These are phyloP conservation scores for Sicus ferrugineus DNA, from an alignment of 2,888 invertebrate species.

Conservation along the genomic window DNA sequence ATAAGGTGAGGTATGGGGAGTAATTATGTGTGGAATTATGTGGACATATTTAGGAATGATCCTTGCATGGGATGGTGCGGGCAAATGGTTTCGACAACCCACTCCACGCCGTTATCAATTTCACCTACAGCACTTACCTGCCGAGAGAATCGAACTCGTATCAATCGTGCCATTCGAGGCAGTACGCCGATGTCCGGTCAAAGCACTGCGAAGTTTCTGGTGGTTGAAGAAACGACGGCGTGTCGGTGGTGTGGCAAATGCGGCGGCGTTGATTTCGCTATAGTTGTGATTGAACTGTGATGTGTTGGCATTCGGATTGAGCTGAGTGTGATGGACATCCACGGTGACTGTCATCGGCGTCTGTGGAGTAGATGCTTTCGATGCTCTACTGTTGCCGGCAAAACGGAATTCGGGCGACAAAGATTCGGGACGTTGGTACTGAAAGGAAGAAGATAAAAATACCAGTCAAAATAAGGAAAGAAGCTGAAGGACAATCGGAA, in stretches of 20 bases:
- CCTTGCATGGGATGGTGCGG: no score
- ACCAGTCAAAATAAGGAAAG: conserved; percentile 29
- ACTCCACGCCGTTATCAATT: background rate
- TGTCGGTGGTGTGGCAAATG: conserved; percentile 82
- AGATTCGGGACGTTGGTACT: conserved; percentile 63
- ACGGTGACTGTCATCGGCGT: conserved; percentile 43
- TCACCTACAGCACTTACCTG: conserved; percentile 50
- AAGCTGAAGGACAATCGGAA: conserved; percentile 33
- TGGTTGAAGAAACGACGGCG: conserved; percentile 83
- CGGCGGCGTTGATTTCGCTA: conserved; percentile 66
- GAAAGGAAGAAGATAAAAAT: conserved; percentile 33
- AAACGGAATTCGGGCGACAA: conserved; percentile 63
- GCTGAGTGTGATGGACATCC: conserved; percentile 44
- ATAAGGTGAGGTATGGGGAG: background rate
- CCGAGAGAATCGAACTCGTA: conserved; percentile 58
- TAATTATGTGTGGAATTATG: background rate
- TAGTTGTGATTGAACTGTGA: conserved; percentile 55
- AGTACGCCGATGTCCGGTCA: conserved; percentile 66
- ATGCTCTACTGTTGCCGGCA: conserved; percentile 59
- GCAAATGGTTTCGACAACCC: no score
- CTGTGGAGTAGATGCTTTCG: conserved; percentile 49
- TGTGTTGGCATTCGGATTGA: conserved; percentile 37
- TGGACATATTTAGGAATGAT: no score
- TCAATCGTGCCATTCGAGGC: conserved; percentile 62
- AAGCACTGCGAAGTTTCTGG: conserved; percentile 81